Percentiles rank a stretch among this genome's conserved stretches.
Conservation (phyloP, 2,113 vertebrate genomes). For the Oryzias celebensis region DNA sequence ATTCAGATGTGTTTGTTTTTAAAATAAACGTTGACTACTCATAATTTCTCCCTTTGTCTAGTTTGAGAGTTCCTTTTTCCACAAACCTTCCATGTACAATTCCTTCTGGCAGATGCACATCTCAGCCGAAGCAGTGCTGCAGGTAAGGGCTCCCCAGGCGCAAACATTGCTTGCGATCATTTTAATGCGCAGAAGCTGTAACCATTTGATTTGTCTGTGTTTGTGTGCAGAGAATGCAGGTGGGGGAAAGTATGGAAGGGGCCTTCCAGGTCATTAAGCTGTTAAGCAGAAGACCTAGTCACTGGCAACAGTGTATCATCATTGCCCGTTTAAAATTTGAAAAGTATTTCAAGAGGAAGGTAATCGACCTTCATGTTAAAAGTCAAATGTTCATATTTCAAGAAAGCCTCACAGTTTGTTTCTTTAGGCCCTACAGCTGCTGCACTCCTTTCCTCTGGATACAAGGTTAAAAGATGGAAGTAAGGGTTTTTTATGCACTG, state of each 20-base stretch:
- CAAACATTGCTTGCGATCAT: neutral
- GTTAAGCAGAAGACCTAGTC: conserved; percentile 87
- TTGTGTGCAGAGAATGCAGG: conserved; percentile 85
- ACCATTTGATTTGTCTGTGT: conserved; percentile 9
- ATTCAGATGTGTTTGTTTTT: neutral
- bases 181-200: neutral
- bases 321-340: conserved; percentile 95
- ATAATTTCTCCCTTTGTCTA: conserved; percentile 42
- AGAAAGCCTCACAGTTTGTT: conserved; percentile 5
- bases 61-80: conserved; percentile 95
- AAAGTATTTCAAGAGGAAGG: conserved; percentile 99
- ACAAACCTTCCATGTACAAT: conserved; percentile 94
- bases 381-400: neutral
- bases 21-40: neutral
- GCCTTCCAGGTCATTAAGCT: conserved; percentile 94
- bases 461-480: conserved; percentile 97
- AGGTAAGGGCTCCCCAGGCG: conserved; percentile 74
- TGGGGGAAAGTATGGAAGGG: conserved; percentile 92
- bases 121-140: conserved; percentile 85
- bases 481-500: conserved; percentile 72
- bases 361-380: conserved; percentile 43
- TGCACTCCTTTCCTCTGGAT: conserved; percentile 95
- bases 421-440: conserved; percentile 88
- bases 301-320: conserved; percentile 87
- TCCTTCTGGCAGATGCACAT: conserved; percentile 93